Percentiles rank a stretch among this genome's conserved stretches.
Evolutionary conservation across 2,113 vertebrate genomes (phyloP).

Genomic region (Tachysurus vachellii): DNA sequence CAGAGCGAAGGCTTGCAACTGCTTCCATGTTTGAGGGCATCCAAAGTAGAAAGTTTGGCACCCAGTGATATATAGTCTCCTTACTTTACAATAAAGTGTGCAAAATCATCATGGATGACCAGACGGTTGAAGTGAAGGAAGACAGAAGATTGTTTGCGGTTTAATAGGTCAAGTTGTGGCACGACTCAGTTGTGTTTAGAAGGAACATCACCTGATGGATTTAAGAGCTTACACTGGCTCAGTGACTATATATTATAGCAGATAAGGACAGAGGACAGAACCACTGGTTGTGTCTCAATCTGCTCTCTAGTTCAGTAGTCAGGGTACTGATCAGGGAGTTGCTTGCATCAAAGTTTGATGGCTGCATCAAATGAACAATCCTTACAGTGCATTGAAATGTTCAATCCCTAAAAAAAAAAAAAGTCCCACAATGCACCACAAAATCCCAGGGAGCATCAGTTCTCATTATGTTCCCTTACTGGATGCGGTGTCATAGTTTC

Average conservation of each 20-base stretch:
- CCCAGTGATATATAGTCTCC: background rate
- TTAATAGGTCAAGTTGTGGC: background rate
- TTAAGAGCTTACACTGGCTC: conserved; percentile 65
- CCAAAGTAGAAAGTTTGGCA: background rate
- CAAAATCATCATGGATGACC: background rate
- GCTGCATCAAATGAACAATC: no score
- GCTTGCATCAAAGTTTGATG: no score
- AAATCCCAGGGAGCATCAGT: no score
- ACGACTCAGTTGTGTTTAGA: conserved; percentile 19
- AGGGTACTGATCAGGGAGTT: no score
- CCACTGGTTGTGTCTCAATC: background rate
- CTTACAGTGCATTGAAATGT: no score
- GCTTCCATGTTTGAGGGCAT: background rate
- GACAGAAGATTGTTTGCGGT: background rate
- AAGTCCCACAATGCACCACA: no score
- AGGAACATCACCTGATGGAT: conserved; percentile 63
- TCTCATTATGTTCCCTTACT: no score
- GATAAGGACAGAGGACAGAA: background rate
- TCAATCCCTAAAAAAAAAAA: no score
- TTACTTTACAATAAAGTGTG: background rate
- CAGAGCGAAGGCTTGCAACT: background rate
- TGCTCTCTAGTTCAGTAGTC: no score
- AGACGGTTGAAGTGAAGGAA: background rate
- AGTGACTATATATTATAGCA: conserved; percentile 62
- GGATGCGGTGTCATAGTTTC: no score